Percentiles rank a stretch among this genome's conserved stretches.
Conservation (phyloP, 2,888 invertebrate genomes). For the Ceriagrion tenellum region DNA sequence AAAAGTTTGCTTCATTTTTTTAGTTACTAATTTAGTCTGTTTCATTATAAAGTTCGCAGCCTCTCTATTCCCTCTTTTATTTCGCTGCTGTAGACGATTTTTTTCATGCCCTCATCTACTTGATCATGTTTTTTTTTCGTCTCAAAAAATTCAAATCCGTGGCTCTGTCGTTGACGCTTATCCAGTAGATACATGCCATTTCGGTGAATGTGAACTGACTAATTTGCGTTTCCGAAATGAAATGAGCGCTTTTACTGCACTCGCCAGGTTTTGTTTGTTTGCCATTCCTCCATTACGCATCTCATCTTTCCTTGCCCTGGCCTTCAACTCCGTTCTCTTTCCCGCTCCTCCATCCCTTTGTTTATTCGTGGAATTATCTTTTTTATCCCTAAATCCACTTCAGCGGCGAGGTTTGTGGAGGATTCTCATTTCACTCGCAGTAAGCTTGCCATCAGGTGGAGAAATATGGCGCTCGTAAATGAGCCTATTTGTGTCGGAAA, state of each 20-base stretch:
- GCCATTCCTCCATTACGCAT: not conserved
- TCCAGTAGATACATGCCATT: not conserved
- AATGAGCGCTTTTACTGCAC: not conserved
- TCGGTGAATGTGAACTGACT: not conserved
- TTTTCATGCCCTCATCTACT: not conserved
- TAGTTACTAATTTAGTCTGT: not conserved
- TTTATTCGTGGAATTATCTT: constrained; percentile 4
- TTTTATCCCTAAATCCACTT: not conserved
- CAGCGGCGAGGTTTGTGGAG: not conserved
- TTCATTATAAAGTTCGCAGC: not conserved
- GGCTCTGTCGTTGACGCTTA: not conserved
- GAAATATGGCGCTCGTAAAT: not conserved
- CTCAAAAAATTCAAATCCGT: not conserved
- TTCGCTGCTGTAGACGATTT: not conserved
- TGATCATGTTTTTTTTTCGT: not conserved
- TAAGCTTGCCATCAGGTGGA: not conserved
- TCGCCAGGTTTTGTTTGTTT: not conserved
- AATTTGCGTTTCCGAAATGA: constrained; percentile 3
- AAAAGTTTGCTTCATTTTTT: not conserved
- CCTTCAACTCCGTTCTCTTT: not conserved
- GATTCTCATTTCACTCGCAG: not conserved
- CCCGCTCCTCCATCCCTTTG: not conserved
- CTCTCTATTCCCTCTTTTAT: not conserved
- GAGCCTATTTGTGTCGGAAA: not conserved
- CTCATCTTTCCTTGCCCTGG: not conserved